phyloP scores from a whole-genome alignment of 2,113 vertebrate species.

The Pandion haliaetus region DNA sequence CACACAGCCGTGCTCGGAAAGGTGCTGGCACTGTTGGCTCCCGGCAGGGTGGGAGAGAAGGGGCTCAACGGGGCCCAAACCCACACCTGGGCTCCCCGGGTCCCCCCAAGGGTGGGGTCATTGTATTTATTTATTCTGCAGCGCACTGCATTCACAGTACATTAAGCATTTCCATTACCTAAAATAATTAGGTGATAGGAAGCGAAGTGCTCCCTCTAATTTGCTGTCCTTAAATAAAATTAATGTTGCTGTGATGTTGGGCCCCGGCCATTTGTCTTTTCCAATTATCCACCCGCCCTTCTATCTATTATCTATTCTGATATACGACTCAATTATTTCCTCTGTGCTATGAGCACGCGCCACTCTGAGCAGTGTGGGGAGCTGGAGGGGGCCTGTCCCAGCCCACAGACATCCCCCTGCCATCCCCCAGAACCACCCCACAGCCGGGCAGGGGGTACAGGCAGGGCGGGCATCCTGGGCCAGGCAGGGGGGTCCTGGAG shows the following conservation, averaged over 20 bases:
- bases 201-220: constrained; percentile 77
- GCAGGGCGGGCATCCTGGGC: not conserved
- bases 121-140: constrained; percentile 69
- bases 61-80: not conserved
- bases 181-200: constrained; percentile 85
- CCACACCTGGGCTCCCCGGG: not conserved
- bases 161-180: constrained; percentile 87
- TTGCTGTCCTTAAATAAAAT: constrained; percentile 84
- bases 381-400: not conserved
- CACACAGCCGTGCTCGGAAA: accelerated
- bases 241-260: constrained; percentile 79
- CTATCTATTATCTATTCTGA: constrained; percentile 73
- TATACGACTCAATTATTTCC: constrained; percentile 74
- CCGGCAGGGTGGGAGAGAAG: accelerated
- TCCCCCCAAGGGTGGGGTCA: constrained; percentile 31
- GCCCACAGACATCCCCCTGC: accelerated
- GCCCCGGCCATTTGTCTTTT: constrained; percentile 78
- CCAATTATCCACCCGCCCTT: constrained; percentile 74
- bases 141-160: constrained; percentile 79
- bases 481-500: not conserved
- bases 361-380: not conserved
- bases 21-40: not conserved
- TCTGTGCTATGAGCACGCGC: not conserved
- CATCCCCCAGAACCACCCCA: not conserved
- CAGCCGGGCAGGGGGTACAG: not conserved